phyloP scores from a whole-genome alignment of 2,888 invertebrate genomes.

The Dioctria rufipes region DNA sequence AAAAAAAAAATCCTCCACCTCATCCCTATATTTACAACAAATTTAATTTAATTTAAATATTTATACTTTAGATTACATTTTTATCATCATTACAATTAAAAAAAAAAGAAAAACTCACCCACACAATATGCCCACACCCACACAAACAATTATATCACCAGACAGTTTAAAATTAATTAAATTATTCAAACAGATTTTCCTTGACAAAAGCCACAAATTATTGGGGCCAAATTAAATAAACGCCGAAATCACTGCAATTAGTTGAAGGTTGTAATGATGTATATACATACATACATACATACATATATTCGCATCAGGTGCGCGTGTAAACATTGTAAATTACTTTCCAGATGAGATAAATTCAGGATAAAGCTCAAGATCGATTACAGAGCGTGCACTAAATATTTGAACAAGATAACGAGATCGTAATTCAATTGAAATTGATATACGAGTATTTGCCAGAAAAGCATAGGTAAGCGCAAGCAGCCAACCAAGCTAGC shows the following conservation, averaged over 20 bases:
- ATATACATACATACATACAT: too few relatives aligned
- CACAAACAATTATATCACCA: too few relatives aligned
- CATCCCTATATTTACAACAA: too few relatives aligned
- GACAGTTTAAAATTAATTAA: constrained; percentile 19
- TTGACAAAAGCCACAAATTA: constrained; percentile 35
- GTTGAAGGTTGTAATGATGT: neutral
- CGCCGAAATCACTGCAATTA: constrained; percentile 18
- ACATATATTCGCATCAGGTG: neutral
- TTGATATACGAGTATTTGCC: constrained; percentile 38
- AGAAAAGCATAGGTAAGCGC: neutral
- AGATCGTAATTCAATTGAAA: constrained; percentile 56
- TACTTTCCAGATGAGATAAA: constrained; percentile 49
- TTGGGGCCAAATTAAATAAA: constrained; percentile 14
- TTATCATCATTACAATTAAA: too few relatives aligned
- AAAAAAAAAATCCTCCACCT: too few relatives aligned
- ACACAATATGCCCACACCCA: too few relatives aligned
- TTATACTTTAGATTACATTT: too few relatives aligned
- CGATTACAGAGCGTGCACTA: constrained; percentile 53
- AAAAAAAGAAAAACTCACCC: too few relatives aligned
- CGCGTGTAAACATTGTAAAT: constrained; percentile 13
- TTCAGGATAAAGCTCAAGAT: constrained; percentile 48
- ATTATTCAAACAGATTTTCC: constrained; percentile 28
- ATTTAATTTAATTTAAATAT: too few relatives aligned
- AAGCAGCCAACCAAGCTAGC: too few relatives aligned
- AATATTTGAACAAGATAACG: constrained; percentile 57